Conservation (phyloP, 2,888 invertebrate genomes). For the Drosophila niveifrons region DNA sequence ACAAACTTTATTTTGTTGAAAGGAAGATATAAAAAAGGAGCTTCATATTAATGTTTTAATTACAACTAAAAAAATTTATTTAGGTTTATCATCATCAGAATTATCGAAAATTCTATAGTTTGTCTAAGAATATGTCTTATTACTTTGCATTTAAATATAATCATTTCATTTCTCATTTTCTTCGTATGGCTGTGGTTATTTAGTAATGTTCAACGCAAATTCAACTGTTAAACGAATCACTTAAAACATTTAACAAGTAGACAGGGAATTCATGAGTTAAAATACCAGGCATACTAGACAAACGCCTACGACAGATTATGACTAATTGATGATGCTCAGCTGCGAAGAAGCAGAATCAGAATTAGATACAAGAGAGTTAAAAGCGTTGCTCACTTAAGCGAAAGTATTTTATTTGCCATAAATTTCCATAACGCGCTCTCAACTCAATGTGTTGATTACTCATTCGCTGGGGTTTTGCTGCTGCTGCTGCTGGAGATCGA, state of each 20-base stretch:
- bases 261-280: neutral
- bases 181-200: neutral
- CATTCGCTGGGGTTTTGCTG: constrained; percentile 35
- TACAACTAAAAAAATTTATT: too few species aligned
- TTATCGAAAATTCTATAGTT: too few species aligned
- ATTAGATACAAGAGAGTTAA: constrained; percentile 5
- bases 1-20: neutral
- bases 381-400: constrained; percentile 54
- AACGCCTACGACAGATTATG: constrained; percentile 49
- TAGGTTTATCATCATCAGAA: neutral
- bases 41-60: too few species aligned
- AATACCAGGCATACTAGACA: constrained; percentile 13
- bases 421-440: constrained; percentile 69
- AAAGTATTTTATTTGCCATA: constrained; percentile 72
- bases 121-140: neutral
- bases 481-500: constrained; percentile 13
- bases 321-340: constrained; percentile 55
- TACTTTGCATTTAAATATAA: neutral
- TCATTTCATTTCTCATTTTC: too few species aligned
- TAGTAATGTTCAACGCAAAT: constrained; percentile 1
- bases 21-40: too few species aligned
- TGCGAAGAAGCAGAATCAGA: constrained; percentile 20
- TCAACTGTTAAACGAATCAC: neutral
- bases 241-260: neutral
- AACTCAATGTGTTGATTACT: constrained; percentile 50